Percentiles rank a stretch among this genome's conserved stretches.
These are phyloP conservation scores for Hydractinia echinata DNA, from an alignment of 30 jellyfish, hydroid and myxozoan species.

Conservation along the genomic window DNA sequence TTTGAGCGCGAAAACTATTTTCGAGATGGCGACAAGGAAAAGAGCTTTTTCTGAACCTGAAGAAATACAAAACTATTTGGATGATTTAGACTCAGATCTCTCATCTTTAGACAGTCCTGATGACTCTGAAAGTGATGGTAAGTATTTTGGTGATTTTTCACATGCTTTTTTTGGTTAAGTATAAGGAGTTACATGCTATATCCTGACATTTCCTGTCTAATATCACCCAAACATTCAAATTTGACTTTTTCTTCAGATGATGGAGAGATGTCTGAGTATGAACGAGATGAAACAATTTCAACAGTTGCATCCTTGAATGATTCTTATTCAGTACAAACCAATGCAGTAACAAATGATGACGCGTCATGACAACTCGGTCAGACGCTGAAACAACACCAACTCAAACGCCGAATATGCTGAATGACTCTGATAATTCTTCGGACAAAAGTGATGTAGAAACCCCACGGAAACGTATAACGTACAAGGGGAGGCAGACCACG, in stretches of 20 bases:
- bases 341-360: not conserved
- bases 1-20: too few species aligned
- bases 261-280: not conserved
- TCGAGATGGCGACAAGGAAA: not conserved
- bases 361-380: not conserved
- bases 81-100: not conserved
- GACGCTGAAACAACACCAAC: not conserved
- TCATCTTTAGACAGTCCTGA: conserved; percentile 7
- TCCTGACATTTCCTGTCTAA: too few species aligned
- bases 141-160: not conserved
- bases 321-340: too few species aligned
- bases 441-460: not conserved
- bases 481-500: not conserved
- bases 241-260: not conserved
- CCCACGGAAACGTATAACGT: not conserved
- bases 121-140: not conserved
- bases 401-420: not conserved
- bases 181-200: too few species aligned
- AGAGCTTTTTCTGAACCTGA: too few species aligned
- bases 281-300: not conserved
- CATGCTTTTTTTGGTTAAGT: not conserved
- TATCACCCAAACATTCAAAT: too few species aligned
- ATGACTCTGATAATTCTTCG: not conserved
- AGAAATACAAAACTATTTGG: not conserved
- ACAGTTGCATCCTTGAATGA: not conserved